Evolutionary conservation across 2,888 invertebrate species (phyloP), one percentile per base, ranked within the genome.

Genomic region (Drosophila pegasa): DNA sequence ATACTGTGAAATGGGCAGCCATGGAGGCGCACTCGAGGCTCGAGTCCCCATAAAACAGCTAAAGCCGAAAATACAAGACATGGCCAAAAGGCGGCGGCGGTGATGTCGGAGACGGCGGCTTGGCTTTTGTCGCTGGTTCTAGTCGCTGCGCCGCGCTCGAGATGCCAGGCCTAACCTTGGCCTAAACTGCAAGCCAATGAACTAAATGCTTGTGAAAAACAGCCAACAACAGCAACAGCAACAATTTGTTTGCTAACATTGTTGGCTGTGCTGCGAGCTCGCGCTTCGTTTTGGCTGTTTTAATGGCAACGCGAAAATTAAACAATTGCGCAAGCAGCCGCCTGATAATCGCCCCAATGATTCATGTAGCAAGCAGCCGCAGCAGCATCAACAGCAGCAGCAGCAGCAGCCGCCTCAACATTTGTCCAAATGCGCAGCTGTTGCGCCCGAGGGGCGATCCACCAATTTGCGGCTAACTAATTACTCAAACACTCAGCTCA

Each of bases 181-280:
- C 90, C 90, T 80, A 91, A 90, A 91, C 90, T 84, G 64, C 68
- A 76, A 87, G 90, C 90, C 85, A 90, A 88, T 85, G 90, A 89
- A 88, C 89, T 84, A 85, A 86, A 89, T 86, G 83, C 81, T 86
- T 90, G 79, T 89, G 78, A 89, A 89, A 89, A 89, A 48, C 77
- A 71, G 48, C 75, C 68, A 69, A 9, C 50, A 61, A 20, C 58
- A 65, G 16, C 54, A 58, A 14, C 57, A 57, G 16, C 61, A 33
- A 56, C 64, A 45, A 56, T 62, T 61, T 68, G 75, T 71, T 80
- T 77, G 76, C 40, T 71, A 71, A 69, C 71, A 66, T 71, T 80
- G 81, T 61, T 67, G 56, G 47, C 47, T 63, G 40, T 45, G 38
- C 47, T 43, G 51, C 57, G 20, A 38, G 52, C 14, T 56, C 51